phyloP scores from a whole-genome alignment of 2,888 invertebrate genomes.

The Eutolmus rufibarbis region DNA sequence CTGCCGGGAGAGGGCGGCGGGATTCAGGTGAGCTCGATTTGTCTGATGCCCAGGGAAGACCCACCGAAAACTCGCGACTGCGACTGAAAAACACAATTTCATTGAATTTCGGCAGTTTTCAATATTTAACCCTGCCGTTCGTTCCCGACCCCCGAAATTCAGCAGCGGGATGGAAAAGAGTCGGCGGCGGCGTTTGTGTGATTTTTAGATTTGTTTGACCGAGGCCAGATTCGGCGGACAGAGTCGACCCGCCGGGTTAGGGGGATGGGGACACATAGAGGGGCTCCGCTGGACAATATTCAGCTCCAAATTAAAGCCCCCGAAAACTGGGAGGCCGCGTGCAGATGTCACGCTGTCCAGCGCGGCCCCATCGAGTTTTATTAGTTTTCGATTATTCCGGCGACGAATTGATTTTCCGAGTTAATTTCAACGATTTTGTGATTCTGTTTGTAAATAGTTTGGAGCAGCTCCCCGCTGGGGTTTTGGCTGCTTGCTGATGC shows the following conservation, averaged over 20 bases:
- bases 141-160: not conserved
- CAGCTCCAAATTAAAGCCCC: not conserved
- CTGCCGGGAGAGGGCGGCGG: not conserved
- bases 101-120: slow-evolving; percentile 22
- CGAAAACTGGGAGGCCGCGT: not conserved
- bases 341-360: not conserved
- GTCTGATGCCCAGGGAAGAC: not conserved
- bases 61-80: not conserved
- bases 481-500: not conserved
- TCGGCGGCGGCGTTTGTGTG: not conserved
- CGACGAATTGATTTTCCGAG: slow-evolving; percentile 15
- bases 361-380: slow-evolving; percentile 8
- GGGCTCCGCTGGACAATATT: not conserved
- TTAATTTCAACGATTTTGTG: slow-evolving; percentile 26
- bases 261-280: not conserved
- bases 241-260: not conserved
- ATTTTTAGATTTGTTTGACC: slow-evolving; percentile 8
- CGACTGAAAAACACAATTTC: not conserved
- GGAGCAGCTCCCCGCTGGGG: not conserved
- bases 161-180: not conserved
- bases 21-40: not conserved
- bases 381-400: slow-evolving; percentile 32
- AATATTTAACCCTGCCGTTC: not conserved
- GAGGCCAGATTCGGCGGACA: not conserved
- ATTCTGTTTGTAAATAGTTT: slow-evolving; percentile 4